Evolutionary conservation across 2,113 vertebrate species (phyloP), one percentile per base, ranked within the genome.

Genomic region (Oceanites oceanicus): DNA sequence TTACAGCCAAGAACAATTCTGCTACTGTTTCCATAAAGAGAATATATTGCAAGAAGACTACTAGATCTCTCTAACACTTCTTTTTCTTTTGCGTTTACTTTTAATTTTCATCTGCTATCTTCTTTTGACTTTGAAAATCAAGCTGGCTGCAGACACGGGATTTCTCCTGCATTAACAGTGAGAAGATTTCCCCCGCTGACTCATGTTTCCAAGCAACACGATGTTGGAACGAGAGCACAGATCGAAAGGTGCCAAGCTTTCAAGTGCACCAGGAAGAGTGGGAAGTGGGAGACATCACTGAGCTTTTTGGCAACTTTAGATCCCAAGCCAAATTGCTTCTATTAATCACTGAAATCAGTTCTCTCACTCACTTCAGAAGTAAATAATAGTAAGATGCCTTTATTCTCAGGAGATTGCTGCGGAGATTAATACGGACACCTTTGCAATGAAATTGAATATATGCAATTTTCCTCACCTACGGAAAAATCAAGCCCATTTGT

Each of bases 191-290:
- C 47, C 92, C 40, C 2, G 1, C 40, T 83, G 55, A 56, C 49
- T 87, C 74, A 53, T 44, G 67, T 96, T 91, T 96, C 93, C 89
- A 96, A 94, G 87, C 87, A 96, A 96, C 86, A 71, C 21, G 74
- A 59, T 16, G 32, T 15, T 40, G 32, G 77, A 87, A 90, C 4
- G 2, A 42, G 58, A 76, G 40, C 0, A 0, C 40, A 70, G 52
- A 66, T 9, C 1, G 20, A 68, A 56, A 91, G 62, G 55, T 76
- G 77, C 62, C 26, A 36, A 67, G 77, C 21, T 61, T 80, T 78
- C 44, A 67, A 77, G 63, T 34, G 40, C 68, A 26, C 49, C 68
- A 30, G 45, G 52, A 83, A 75, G 68, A 74, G 29, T 47, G 42
- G 34, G 44, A 86, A 83, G 59, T 32, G 40, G 27, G 68, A 94